phyloP scores from a whole-genome alignment of 2,888 invertebrate species.

The Antheraea assamensis region DNA sequence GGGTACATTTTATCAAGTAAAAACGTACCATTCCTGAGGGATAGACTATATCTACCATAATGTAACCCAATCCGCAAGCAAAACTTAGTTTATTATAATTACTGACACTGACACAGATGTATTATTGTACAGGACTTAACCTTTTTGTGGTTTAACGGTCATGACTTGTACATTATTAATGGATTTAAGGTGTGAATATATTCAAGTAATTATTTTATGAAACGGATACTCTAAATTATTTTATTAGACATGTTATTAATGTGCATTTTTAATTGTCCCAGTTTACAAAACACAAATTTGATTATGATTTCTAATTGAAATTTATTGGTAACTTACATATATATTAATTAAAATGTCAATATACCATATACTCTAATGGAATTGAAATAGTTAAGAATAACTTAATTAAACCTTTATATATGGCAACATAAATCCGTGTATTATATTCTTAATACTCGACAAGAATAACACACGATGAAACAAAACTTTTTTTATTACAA shows the following conservation, averaged over 20 bases:
- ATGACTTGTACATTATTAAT: background rate
- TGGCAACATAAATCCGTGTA: background rate
- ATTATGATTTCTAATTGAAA: too few species aligned
- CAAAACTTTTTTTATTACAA: constrained; percentile 60
- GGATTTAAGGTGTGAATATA: background rate
- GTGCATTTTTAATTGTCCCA: background rate
- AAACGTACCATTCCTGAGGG: too few species aligned
- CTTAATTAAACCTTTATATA: background rate
- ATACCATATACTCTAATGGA: background rate
- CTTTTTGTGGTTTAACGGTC: background rate
- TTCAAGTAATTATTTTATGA: background rate
- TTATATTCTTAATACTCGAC: constrained; percentile 17
- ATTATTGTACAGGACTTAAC: background rate
- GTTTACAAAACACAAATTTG: background rate
- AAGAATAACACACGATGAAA: constrained; percentile 35
- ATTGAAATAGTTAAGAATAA: background rate
- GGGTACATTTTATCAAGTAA: too few species aligned
- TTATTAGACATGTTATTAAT: background rate
- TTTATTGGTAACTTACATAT: background rate
- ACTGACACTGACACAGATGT: constrained; percentile 6
- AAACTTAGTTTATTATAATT: background rate
- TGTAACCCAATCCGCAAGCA: too few species aligned
- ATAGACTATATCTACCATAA: too few species aligned
- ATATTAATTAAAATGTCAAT: background rate
- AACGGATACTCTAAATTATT: background rate